Conservation (phyloP, 2,797 vertebrate genomes). For the Prunella strophiata region DNA sequence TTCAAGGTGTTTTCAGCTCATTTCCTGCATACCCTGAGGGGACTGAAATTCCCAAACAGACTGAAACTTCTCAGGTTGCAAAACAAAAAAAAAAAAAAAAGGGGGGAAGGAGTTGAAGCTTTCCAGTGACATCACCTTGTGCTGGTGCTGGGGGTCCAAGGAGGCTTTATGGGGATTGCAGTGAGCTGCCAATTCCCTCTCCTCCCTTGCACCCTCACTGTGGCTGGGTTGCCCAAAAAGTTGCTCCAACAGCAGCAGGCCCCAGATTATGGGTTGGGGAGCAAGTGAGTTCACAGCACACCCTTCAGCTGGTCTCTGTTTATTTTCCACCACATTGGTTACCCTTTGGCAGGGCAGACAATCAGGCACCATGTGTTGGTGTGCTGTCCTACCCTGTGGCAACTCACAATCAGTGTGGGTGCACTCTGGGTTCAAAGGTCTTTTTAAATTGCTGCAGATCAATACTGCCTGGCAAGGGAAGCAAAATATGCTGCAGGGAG, state of each 20-base stretch:
- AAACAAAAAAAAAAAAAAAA: neutral
- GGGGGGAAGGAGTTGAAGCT: neutral
- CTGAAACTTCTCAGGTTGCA: neutral
- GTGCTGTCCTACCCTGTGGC: neutral
- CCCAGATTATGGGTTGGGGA: neutral
- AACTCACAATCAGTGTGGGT: neutral
- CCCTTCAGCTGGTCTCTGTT: neutral
- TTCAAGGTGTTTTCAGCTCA: neutral
- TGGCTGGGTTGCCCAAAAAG: fast-evolving
- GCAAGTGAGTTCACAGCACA: fast-evolving
- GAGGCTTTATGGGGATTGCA: neutral
- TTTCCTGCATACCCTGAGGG: neutral
- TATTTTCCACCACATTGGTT: neutral
- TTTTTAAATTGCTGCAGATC: neutral
- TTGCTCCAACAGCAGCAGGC: fast-evolving
- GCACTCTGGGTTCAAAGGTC: neutral
- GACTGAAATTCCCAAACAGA: neutral
- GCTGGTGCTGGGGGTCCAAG: neutral
- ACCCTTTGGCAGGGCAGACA: neutral
- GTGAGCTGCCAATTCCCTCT: neutral
- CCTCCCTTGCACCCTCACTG: neutral
- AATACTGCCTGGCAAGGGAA: neutral
- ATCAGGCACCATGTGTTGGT: neutral
- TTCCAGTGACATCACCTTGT: neutral
- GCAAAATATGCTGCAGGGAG: neutral